Evolutionary conservation across 2,888 invertebrate genomes (phyloP), one percentile per base, ranked within the genome.

Genomic region (Epinotia brunnichana): DNA sequence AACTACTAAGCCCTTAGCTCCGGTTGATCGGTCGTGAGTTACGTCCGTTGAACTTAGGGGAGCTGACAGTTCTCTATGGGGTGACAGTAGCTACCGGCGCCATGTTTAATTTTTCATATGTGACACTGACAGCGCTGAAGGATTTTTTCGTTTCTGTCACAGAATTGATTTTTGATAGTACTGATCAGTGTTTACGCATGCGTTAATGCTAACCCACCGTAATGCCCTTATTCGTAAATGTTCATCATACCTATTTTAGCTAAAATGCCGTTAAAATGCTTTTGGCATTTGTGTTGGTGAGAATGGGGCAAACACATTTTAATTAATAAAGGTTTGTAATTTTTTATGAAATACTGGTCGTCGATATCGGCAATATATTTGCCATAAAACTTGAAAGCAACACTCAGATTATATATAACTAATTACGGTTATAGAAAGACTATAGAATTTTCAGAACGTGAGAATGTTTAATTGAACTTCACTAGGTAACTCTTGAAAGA

Each of bases 61-160:
- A 48, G n/a, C n/a, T 48, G 48, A 48, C 48, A 48, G 48, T 48
- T 48, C 48, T n/a, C 48, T 48, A 48, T n/a, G 48, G 7, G 48
- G n/a, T 48, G 48, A 48, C 44, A 44, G n/a, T n/a, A n/a, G 48
- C 5, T 48, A 7, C 5, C n/a, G 5, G n/a, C 48, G 48, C 48
- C n/a, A 48, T n/a, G 13, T 41, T 13, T 11, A 48, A 48, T n/a
- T 5, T 44, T 44, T 35, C 35, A 9, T 15, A 44, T n/a, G 44
- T 35, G 35, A 41, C 41, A 5, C 41, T 41, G 41, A 13, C 41
- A 11, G 41, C 13, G 4, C 35, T 35, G 35, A 9, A 9, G 4
- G 35, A 35, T 5, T 35, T 35, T 35, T 35, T 35, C 35, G 48
- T 48, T 48, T 48, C n/a, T 48, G 48, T n/a, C 13, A 41, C 41